Evolutionary conservation across 2,888 invertebrate species (phyloP).

Genomic region (Lumbricus terrestris): DNA sequence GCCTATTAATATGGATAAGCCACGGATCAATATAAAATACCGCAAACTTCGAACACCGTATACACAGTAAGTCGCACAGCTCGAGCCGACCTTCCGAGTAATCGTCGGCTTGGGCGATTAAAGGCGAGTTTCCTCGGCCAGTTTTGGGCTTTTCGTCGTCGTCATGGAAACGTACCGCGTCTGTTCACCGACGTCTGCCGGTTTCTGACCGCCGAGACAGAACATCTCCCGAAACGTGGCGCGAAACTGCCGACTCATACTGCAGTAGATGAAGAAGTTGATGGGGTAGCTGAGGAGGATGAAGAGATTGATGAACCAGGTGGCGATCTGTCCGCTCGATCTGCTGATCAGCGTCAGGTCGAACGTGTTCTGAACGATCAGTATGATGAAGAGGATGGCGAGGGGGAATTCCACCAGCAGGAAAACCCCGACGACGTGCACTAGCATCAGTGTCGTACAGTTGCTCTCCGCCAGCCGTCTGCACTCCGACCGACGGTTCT

Average conservation of each 20-base stretch:
- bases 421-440: conserved; percentile 59
- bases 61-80: neutral
- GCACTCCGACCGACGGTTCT: conserved; percentile 60
- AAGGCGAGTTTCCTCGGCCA: neutral
- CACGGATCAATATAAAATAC: neutral
- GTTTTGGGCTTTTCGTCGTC: neutral
- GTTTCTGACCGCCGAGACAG: neutral
- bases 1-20: neutral
- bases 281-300: conserved; percentile 87
- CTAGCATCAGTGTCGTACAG: conserved; percentile 47
- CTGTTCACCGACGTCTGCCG: neutral
- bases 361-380: conserved; percentile 67
- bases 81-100: neutral
- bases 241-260: conserved; percentile 89
- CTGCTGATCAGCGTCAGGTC: neutral
- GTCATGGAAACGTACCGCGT: neutral
- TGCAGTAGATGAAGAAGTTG: conserved; percentile 92
- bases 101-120: neutral
- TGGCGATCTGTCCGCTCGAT: conserved; percentile 36
- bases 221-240: conserved; percentile 79
- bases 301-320: conserved; percentile 79
- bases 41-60: neutral
- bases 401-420: conserved; percentile 62
- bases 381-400: conserved; percentile 65
- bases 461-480: conserved; percentile 55